Base-by-base conservation (phyloP, 1,140 invertebrate genomes). In the Temnothorax curvispinosus region DNA sequence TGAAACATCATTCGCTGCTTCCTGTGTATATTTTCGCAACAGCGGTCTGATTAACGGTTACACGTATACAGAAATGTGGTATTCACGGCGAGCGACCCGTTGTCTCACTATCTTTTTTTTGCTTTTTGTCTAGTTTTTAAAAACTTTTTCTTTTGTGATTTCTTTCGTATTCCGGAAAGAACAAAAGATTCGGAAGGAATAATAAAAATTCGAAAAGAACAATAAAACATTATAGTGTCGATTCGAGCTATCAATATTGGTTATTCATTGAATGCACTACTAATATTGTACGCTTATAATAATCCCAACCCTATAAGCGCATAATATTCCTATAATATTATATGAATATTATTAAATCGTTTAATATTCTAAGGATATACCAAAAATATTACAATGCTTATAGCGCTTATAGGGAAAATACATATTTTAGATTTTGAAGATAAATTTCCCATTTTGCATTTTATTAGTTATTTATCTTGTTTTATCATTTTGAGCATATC, bases 21-120 rank as follows among this genome's bases (percentile, higher is more conserved):
- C 76, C 76, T 62, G 62, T 89, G 88, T 89, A 82, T 89, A 89
- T 89, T 89, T 87, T 67, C 50, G 15, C 71, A 80, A 58, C 47
- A 13, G 13, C 56, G 32, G 2, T 38, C 44, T 85, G 88, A 85
- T 88, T 72, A 87, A 85, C 35, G 69, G n/a, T 32, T 41, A 35
- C 6, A 21, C 27, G 47, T 35, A 56, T 77, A 47, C 54, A 62
- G 62, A 76, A 77, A 87, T 80, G 52, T 60, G 35, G 6, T 35
- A 80, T 80, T 54, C 32, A 21, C n/a, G 1, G 7, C 21, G 21
- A 64, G 54, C 15, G 21, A 50, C 52, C 62, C 2, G 5, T 65
- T 27, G 11, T 35, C 5, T 2, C 38, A 47, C 38, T 41, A 58
- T 62, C 56, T 27, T 27, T 44, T 47, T 47, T 64, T 0, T 7